Percentiles rank a stretch among this genome's conserved stretches.
These are phyloP conservation scores for Eretmodus cyanostictus DNA, from an alignment of 2,113 vertebrate species.

Conservation along the genomic window DNA sequence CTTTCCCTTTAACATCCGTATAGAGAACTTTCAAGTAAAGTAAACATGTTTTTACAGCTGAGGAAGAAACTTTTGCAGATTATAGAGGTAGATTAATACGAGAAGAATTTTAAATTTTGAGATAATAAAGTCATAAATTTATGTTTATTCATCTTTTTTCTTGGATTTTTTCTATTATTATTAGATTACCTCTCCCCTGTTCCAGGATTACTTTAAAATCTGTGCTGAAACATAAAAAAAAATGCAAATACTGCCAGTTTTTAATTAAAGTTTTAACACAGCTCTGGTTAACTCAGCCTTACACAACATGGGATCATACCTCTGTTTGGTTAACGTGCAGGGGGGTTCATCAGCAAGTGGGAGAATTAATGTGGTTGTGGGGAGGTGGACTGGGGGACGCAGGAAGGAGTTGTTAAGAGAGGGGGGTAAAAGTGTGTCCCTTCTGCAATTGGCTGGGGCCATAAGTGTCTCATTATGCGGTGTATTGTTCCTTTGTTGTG, in stretches of 20 bases:
- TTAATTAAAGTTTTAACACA: neutral
- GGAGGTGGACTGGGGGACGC: conserved; percentile 45
- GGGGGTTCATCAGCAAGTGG: conserved; percentile 9
- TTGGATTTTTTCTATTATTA: neutral
- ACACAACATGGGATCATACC: conserved; percentile 28
- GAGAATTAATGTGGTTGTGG: conserved; percentile 43
- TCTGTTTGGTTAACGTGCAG: conserved; percentile 48
- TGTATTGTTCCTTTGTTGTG: conserved; percentile 79
- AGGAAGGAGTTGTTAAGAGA: conserved; percentile 36
- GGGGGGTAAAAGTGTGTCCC: conserved; percentile 65
- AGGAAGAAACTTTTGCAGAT: neutral
- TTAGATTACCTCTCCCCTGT: fast-evolving
- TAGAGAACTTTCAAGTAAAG: neutral
- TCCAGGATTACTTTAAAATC: neutral
- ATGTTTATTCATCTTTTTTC: neutral
- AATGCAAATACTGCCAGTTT: neutral
- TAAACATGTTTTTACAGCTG: neutral
- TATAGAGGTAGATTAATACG: fast-evolving
- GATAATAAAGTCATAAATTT: neutral
- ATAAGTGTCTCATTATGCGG: conserved; percentile 75
- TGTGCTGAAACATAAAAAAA: neutral
- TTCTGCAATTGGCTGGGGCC: conserved; percentile 74
- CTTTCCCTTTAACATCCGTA: neutral
- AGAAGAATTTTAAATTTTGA: neutral
- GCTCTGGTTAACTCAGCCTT: conserved; percentile 9